phyloP scores from a whole-genome alignment of 2,113 vertebrate genomes.

The Ctenomys sociabilis region DNA sequence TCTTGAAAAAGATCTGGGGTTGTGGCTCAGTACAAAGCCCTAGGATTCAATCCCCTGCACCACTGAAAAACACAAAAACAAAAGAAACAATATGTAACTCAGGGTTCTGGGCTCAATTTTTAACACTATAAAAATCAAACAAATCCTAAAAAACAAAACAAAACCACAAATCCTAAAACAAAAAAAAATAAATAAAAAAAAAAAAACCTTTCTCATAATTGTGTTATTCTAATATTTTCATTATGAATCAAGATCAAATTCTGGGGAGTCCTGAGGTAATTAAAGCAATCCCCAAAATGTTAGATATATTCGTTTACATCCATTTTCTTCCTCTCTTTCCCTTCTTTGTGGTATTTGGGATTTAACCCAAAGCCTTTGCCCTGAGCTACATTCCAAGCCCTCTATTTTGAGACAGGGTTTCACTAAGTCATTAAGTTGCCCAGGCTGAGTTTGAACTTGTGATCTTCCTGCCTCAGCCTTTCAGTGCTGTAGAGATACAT shows the following conservation, averaged over 20 bases:
- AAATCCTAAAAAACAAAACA: too few species aligned
- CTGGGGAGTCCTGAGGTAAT: neutral
- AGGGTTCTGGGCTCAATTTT: neutral
- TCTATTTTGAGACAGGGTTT: neutral
- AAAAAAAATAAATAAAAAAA: neutral
- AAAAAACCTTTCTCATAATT: neutral
- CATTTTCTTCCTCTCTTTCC: neutral
- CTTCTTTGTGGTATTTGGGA: neutral
- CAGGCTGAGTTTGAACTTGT: neutral
- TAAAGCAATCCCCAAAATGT: slow-evolving; percentile 5
- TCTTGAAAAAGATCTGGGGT: neutral
- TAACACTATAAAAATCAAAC: neutral
- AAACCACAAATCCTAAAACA: neutral
- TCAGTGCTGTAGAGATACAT: neutral
- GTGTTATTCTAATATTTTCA: neutral
- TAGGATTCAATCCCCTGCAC: neutral
- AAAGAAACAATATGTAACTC: neutral
- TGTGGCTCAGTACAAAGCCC: neutral
- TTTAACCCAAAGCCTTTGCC: neutral
- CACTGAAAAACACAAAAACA: neutral
- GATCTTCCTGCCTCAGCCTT: neutral
- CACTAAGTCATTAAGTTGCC: neutral
- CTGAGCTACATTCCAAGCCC: neutral
- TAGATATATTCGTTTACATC: neutral
- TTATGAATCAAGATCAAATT: neutral